phyloP scores from a whole-genome alignment of 2,797 vertebrate species.

The Pseudochirops corinnae region DNA sequence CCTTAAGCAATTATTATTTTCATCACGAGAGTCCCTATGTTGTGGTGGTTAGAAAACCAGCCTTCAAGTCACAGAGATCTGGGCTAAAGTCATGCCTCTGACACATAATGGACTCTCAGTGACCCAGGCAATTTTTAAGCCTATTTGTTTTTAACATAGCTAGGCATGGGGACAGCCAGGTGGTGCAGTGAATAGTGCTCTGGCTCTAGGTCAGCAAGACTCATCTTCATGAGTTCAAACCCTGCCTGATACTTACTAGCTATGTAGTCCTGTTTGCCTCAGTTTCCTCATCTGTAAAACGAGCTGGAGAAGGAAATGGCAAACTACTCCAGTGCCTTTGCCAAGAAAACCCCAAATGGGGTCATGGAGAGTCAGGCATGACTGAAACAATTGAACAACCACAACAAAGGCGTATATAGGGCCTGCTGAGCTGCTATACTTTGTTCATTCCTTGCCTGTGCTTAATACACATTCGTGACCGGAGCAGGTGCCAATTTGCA shows the following conservation, averaged over 20 bases:
- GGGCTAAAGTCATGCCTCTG: not conserved
- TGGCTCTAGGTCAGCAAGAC: not conserved
- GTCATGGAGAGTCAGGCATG: not conserved
- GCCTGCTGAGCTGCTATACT: not conserved
- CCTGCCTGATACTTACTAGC: not conserved
- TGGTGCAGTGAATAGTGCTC: not conserved
- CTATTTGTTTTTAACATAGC: not conserved
- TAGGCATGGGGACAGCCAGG: not conserved
- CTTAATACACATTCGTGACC: not conserved
- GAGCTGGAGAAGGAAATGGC: not conserved
- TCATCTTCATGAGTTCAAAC: not conserved
- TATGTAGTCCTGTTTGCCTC: not conserved
- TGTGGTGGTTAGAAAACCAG: not conserved
- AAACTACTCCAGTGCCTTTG: not conserved
- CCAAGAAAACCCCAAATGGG: not conserved
- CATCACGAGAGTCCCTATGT: not conserved
- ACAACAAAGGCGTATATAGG: not conserved
- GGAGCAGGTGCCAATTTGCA: not conserved
- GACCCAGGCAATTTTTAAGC: not conserved
- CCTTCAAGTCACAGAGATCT: not conserved
- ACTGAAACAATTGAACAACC: not conserved
- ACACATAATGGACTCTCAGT: not conserved
- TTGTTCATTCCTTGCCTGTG: not conserved
- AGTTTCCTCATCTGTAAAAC: not conserved
- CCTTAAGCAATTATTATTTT: not conserved